Conservation (phyloP, 2,797 vertebrate genomes). For the Martes flavigula region DNA sequence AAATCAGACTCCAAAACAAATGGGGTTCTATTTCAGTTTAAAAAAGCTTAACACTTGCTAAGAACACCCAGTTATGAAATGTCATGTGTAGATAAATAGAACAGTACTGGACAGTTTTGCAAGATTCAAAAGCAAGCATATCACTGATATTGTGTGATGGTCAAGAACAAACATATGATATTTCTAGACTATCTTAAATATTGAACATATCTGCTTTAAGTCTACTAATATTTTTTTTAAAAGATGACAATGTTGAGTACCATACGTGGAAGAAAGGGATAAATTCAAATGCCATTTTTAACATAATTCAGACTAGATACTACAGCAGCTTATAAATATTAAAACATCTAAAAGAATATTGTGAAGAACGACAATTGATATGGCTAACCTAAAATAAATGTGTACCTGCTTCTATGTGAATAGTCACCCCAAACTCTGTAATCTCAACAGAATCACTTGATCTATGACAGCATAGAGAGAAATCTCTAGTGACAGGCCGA, state of each 20-base stretch:
- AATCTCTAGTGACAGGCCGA: neutral
- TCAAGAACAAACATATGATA: neutral
- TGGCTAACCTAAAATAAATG: neutral
- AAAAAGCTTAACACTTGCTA: slow-evolving; percentile 9
- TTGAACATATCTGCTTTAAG: neutral
- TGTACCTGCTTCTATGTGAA: neutral
- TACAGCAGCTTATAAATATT: neutral
- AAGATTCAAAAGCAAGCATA: neutral
- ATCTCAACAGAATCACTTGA: neutral
- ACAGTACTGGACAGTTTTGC: neutral
- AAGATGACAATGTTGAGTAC: neutral
- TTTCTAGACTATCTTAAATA: neutral
- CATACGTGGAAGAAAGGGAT: neutral
- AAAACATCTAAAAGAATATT: neutral
- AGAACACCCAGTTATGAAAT: neutral
- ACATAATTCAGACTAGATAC: neutral
- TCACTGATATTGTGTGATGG: neutral
- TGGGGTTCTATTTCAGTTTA: slow-evolving; percentile 5
- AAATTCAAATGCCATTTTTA: neutral
- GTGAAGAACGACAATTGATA: neutral
- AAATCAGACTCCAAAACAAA: slow-evolving; percentile 14
- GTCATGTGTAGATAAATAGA: neutral
- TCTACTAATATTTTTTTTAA: neutral
- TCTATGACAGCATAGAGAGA: neutral
- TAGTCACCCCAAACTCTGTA: neutral